Percentiles rank a stretch among this genome's conserved stretches.
Evolutionary conservation across 37 sponge, comb jelly and placozoan species (phyloP).

Genomic region (Chondrilla cf. caribensis): DNA sequence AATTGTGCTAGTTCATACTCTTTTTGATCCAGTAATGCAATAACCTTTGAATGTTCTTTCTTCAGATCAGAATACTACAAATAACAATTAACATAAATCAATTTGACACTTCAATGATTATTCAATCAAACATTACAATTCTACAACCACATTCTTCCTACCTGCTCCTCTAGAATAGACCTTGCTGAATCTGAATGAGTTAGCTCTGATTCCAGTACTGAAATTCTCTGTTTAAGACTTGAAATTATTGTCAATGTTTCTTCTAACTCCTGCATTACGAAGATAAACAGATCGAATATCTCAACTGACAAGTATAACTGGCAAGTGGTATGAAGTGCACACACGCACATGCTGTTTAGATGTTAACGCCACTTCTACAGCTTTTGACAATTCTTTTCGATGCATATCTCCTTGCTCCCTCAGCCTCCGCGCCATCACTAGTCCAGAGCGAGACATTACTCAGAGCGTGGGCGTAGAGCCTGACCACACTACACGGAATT

Average conservation of each 20-base stretch:
- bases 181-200: neutral
- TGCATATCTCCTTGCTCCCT: constrained; percentile 5
- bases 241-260: neutral
- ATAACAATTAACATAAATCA: no score
- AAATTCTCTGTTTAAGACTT: neutral
- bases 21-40: no score
- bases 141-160: no score
- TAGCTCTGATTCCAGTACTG: neutral
- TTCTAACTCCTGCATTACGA: neutral
- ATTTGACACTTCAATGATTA: no score
- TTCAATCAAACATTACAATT: no score
- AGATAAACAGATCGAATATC: neutral
- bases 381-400: neutral
- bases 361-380: neutral
- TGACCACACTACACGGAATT: no score
- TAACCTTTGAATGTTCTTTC: no score
- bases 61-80: no score
- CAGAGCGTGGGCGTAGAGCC: no score
- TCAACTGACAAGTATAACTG: neutral
- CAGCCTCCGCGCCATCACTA: constrained; percentile 5
- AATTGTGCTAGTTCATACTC: no score
- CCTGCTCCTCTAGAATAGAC: no score
- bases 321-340: neutral
- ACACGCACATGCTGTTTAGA: neutral
- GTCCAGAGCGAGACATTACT: neutral